Percentiles rank a stretch among this genome's conserved stretches.
Conservation (phyloP, 2,113 vertebrate species). For the Ceyx melanurus region DNA sequence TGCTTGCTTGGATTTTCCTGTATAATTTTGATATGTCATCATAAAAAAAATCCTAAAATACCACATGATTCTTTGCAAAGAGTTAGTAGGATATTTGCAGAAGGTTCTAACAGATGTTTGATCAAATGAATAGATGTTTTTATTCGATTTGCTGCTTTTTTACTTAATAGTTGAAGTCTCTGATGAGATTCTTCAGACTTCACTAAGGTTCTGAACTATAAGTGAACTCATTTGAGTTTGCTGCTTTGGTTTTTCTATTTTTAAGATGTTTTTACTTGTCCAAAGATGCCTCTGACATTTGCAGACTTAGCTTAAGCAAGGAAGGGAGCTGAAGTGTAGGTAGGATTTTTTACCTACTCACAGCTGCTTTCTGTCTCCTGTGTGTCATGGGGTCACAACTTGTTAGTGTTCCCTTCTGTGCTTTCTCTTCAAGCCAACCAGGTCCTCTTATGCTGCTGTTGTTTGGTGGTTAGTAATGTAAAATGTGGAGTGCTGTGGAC, state of each 20-base stretch:
- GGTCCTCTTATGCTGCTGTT: neutral
- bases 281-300: neutral
- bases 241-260: neutral
- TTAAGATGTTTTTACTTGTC: neutral
- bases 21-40: neutral
- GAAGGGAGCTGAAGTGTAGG: neutral
- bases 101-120: neutral
- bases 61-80: constrained; percentile 32
- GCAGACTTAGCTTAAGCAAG: neutral
- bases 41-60: neutral
- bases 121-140: neutral
- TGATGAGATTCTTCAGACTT: neutral
- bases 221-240: neutral
- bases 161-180: neutral
- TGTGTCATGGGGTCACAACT: neutral
- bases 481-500: neutral
- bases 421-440: neutral
- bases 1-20: neutral
- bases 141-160: neutral
- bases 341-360: neutral
- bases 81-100: constrained; percentile 7
- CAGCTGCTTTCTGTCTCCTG: neutral
- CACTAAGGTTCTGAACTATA: neutral
- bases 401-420: neutral
- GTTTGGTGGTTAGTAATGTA: neutral